These are phyloP conservation scores for Eremophila alpestris DNA, from an alignment of 2,797 vertebrate species.

Conservation along the genomic window DNA sequence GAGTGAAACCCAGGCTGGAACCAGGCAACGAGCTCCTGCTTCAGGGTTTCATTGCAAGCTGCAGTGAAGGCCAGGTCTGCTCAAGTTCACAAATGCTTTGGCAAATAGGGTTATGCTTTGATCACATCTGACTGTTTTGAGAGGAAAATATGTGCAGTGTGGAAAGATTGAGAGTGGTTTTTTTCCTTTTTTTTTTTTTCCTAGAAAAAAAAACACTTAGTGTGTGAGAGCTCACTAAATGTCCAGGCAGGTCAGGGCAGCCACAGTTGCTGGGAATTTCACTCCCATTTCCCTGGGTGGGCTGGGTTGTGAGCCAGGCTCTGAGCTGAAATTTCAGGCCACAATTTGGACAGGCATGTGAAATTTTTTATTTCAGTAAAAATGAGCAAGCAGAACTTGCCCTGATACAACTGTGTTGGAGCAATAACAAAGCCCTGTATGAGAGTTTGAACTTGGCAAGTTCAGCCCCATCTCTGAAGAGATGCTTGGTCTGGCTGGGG, in stretches of 20 bases:
- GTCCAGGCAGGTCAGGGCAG: not conserved
- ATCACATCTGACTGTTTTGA: not conserved
- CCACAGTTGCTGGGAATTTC: not conserved
- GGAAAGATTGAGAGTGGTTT: accelerated
- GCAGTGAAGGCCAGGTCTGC: not conserved
- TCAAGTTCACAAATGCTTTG: not conserved
- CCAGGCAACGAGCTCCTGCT: accelerated
- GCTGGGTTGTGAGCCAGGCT: not conserved
- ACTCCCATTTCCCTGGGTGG: not conserved
- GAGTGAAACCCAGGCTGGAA: not conserved
- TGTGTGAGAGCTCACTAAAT: not conserved
- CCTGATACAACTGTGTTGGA: not conserved
- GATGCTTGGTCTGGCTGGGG: not conserved
- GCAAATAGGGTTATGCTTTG: not conserved
- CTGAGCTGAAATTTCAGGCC: not conserved
- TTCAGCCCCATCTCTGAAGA: not conserved
- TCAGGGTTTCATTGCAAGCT: not conserved
- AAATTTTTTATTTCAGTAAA: not conserved
- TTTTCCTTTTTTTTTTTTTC: not conserved
- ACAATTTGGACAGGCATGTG: not conserved
- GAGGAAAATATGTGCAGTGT: not conserved
- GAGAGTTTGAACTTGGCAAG: not conserved
- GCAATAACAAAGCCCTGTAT: accelerated
- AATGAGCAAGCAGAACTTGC: not conserved
- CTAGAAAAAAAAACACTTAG: not conserved